Conservation (phyloP, 2,888 invertebrate species). For the Julus scandinavius region DNA sequence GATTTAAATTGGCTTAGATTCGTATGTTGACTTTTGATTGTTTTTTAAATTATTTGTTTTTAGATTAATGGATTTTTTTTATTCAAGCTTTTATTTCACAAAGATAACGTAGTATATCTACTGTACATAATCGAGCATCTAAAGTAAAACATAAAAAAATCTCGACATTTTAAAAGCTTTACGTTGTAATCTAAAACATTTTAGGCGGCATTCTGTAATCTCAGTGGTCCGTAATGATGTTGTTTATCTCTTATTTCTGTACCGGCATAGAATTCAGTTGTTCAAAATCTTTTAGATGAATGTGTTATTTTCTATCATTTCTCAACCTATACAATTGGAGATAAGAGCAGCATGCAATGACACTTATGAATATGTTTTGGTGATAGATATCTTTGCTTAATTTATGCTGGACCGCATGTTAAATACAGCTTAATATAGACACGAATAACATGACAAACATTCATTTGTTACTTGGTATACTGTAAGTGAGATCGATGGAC, state of each 20-base stretch:
- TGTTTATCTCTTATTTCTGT: neutral
- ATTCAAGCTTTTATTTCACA: neutral
- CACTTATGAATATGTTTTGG: neutral
- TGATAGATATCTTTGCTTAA: neutral
- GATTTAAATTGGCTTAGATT: neutral
- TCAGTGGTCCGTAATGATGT: neutral
- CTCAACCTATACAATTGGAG: neutral
- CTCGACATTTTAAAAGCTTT: neutral
- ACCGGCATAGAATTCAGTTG: too few species aligned
- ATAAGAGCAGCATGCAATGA: neutral
- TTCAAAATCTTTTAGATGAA: too few species aligned
- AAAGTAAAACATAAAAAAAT: neutral
- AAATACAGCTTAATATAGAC: neutral
- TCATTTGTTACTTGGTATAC: neutral
- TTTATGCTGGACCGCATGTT: neutral
- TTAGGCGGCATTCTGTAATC: neutral
- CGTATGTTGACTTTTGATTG: neutral
- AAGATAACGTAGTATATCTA: neutral
- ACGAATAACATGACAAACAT: neutral
- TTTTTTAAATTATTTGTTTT: neutral
- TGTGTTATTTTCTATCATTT: neutral
- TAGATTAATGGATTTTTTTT: neutral
- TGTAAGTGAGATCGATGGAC: neutral
- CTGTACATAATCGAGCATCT: neutral
- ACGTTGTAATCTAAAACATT: neutral